Evolutionary conservation across 2,113 vertebrate genomes (phyloP), one percentile per base, ranked within the genome.

Genomic region (Brachypteracias leptosomus): DNA sequence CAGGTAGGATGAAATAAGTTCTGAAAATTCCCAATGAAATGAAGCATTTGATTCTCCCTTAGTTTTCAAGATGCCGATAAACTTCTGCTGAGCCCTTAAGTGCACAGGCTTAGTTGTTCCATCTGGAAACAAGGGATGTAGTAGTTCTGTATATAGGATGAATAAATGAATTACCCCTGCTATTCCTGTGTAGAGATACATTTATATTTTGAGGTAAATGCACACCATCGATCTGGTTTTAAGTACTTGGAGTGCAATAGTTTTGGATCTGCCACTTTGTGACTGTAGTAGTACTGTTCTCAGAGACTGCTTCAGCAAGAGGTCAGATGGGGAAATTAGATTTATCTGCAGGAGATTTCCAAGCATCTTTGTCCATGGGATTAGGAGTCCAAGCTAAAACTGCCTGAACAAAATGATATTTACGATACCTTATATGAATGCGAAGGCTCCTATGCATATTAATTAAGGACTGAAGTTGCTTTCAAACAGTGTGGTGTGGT

Each of bases 391-490:
- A 72, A 74, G 16, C 51, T 81, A 76, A 93, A 96, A 91, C 80
- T 80, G 46, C 42, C 54, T 61, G 59, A 89, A 90, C 36, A 74
- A 94, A 95, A 85, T 55, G 1, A 26, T 79, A 62, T 89, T 90
- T 92, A 33, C 0, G 7, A 59, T 85, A 81, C 55, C 35, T 62
- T 94, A 36, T 36, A 73, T 47, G 36, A 95, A 82, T 74, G 79
- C 14, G 7, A 87, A 87, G 44, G 66, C 82, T 93, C 73, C 67
- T 78, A 31, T 14, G 11, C 80, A 66, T 89, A 66, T 79, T 95
- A 92, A 95, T 95, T 85, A 88, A 72, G 29, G 74, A 47, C 49
- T 46, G 88, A 88, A 89, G 61, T 78, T 35, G 51, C 67, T 96
- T 96, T 91, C 51, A 47, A 86, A 72, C 51, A 87, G 38, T 55